These are phyloP conservation scores for Catagonus wagneri DNA, from an alignment of 2,113 vertebrate species.

Conservation along the genomic window DNA sequence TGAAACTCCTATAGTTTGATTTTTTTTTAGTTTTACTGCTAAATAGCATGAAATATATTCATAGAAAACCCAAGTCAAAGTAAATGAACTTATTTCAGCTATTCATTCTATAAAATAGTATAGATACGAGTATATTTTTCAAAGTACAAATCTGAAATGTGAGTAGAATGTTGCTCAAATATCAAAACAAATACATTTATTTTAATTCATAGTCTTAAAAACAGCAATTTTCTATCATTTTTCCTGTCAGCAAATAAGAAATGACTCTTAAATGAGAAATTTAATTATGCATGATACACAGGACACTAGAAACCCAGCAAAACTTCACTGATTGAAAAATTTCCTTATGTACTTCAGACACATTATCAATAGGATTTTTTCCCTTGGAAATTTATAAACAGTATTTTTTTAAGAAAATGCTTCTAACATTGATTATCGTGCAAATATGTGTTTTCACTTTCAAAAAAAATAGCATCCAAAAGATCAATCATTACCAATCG, in stretches of 20 bases:
- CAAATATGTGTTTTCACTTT: not conserved
- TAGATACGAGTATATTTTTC: not conserved
- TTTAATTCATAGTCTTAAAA: not conserved
- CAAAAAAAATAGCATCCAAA: not conserved
- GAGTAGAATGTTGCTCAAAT: slow-evolving; percentile 14
- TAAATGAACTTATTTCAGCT: slow-evolving; percentile 53
- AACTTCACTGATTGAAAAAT: not conserved
- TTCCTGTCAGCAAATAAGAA: slow-evolving; percentile 1
- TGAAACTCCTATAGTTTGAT: slow-evolving; percentile 45
- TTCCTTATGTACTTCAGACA: not conserved
- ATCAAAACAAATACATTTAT: not conserved
- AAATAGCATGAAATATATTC: slow-evolving; percentile 75
- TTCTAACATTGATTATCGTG: not conserved
- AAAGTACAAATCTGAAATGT: slow-evolving; percentile 71
- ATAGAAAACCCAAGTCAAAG: slow-evolving; percentile 56
- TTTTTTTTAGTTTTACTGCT: slow-evolving; percentile 63
- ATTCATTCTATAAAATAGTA: not conserved
- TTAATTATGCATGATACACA: not conserved
- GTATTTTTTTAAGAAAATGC: not conserved
- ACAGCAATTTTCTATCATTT: not conserved
- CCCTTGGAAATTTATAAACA: not conserved
- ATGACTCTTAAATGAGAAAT: not conserved
- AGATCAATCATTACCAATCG: not conserved
- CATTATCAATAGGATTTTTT: not conserved
- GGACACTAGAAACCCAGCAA: not conserved